phyloP scores from a whole-genome alignment of 2,888 invertebrate genomes.

The Eristalis tenax region DNA sequence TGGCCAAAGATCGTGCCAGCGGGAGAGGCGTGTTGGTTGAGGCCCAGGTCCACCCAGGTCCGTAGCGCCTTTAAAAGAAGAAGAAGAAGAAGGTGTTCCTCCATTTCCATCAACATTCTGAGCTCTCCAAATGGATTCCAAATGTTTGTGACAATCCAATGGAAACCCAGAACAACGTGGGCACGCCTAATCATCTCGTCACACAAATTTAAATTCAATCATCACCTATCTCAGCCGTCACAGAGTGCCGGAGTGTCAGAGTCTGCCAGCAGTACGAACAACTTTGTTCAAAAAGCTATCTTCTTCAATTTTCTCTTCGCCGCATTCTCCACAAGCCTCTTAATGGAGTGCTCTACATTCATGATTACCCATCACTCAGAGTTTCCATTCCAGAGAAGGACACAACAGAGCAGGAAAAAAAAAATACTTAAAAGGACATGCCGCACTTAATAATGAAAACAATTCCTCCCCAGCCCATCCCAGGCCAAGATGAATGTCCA shows the following conservation, averaged over 20 bases:
- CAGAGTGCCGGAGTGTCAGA: too few species aligned
- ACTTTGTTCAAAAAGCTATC: constrained; percentile 1
- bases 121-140: too few species aligned
- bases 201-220: neutral
- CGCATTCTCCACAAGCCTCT: neutral
- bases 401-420: neutral
- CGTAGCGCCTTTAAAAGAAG: too few species aligned
- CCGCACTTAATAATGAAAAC: constrained; percentile 6
- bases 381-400: neutral
- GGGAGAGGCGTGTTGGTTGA: too few species aligned
- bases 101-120: too few species aligned
- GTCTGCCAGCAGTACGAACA: neutral
- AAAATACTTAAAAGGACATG: neutral
- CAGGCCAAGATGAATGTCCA: neutral
- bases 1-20: too few species aligned
- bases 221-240: neutral
- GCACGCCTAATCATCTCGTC: neutral
- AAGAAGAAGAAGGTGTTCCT: too few species aligned
- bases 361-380: neutral
- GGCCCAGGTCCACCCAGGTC: too few species aligned
- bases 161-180: neutral
- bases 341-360: neutral
- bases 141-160: neutral
- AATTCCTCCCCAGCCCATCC: neutral
- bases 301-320: neutral